Percentiles rank a stretch among this genome's conserved stretches.
These are phyloP conservation scores for Drosophila bipectinata DNA, from an alignment of 1,140 invertebrate species.

Conservation along the genomic window DNA sequence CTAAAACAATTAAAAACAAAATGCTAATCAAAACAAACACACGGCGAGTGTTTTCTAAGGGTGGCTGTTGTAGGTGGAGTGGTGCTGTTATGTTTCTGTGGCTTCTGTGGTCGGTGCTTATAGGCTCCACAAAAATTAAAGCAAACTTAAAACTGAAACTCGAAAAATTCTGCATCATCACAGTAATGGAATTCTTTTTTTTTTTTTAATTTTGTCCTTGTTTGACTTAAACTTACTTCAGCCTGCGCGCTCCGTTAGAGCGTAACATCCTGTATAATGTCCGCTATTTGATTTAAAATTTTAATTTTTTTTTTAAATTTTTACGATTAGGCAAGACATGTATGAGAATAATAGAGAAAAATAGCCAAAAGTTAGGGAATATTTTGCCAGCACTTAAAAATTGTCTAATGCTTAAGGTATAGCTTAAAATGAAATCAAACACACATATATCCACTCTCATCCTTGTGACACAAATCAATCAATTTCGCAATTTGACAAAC, in stretches of 20 bases:
- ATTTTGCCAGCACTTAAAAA: slow-evolving; percentile 6
- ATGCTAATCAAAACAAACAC: slow-evolving; percentile 50
- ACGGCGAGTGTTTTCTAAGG: slow-evolving; percentile 34
- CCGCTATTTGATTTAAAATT: slow-evolving; percentile 65
- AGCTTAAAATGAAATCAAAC: slow-evolving; percentile 53
- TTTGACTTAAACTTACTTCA: slow-evolving; percentile 77
- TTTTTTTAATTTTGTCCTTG: slow-evolving; percentile 33
- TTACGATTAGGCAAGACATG: slow-evolving; percentile 45
- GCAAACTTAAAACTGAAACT: slow-evolving; percentile 40
- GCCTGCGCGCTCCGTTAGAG: slow-evolving; percentile 83
- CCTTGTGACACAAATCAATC: not conserved
- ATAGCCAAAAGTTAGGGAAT: slow-evolving; percentile 47
- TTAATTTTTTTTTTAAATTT: slow-evolving; percentile 21
- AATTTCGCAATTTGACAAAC: slow-evolving; percentile 2
- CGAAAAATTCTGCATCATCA: slow-evolving; percentile 57
- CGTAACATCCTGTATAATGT: slow-evolving; percentile 84
- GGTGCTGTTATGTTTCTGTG: not conserved
- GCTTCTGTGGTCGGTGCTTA: slow-evolving; percentile 7
- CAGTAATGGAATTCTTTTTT: slow-evolving; percentile 10
- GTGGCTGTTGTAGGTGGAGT: not conserved
- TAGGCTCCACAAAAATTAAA: slow-evolving; percentile 29
- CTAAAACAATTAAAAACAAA: slow-evolving; percentile 80
- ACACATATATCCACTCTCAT: slow-evolving; percentile 3
- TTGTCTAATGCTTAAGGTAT: slow-evolving; percentile 40
- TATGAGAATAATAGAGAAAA: slow-evolving; percentile 32